A percentile compares a stretch with the other conserved stretches of the same genome.
Evolutionary conservation across 1,140 invertebrate genomes (phyloP).

Genomic region (Laupala kohalensis): DNA sequence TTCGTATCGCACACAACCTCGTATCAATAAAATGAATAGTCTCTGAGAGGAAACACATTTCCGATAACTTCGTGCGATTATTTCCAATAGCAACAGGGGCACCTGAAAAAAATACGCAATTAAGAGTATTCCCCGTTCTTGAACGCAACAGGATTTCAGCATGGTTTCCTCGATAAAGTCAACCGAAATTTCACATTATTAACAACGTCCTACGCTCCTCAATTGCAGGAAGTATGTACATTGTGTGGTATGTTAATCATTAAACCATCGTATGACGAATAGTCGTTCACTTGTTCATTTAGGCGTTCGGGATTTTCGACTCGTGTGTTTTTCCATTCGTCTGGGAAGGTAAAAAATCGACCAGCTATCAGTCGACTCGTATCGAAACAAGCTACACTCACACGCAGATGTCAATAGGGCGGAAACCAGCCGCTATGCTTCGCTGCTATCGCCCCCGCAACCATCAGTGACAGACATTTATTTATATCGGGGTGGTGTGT

Average conservation of each 20-base stretch:
- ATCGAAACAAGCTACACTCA: neutral
- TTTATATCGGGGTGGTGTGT: neutral
- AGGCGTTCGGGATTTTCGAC: neutral
- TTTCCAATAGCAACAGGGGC: neutral
- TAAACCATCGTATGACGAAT: neutral
- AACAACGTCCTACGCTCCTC: neutral
- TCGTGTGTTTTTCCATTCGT: neutral
- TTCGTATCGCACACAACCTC: neutral
- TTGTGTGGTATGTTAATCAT: neutral
- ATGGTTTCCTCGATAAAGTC: neutral
- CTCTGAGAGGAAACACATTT: neutral
- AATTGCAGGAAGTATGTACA: neutral
- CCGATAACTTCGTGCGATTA: neutral
- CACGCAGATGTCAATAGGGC: neutral
- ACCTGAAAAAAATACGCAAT: neutral
- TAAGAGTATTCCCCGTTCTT: neutral
- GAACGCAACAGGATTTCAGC: neutral
- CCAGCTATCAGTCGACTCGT: neutral
- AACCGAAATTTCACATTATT: neutral
- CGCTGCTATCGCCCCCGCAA: neutral
- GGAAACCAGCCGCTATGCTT: neutral
- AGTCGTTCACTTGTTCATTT: neutral
- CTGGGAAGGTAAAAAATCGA: neutral
- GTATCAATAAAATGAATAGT: neutral
- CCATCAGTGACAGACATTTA: neutral